A percentile compares a stretch with the other conserved stretches of the same genome.
These are phyloP conservation scores for Lobophora halterata DNA, from an alignment of 2,888 invertebrate genomes.

Conservation along the genomic window DNA sequence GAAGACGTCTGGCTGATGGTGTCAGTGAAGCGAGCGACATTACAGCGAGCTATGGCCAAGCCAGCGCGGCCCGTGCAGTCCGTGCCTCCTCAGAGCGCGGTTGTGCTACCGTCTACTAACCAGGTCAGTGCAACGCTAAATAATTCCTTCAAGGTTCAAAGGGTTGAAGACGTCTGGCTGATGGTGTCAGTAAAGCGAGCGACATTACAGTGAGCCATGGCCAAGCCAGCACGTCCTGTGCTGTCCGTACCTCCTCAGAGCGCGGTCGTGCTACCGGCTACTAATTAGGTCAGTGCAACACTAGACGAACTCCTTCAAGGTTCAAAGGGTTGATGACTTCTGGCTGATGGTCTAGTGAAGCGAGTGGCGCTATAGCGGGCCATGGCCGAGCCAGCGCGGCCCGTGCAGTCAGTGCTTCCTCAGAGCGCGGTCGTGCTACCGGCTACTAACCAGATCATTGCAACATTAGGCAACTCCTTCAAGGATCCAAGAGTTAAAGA, in stretches of 20 bases:
- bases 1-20: constrained; percentile 97
- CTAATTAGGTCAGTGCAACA: constrained; percentile 51
- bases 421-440: constrained; percentile 80
- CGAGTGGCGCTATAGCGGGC: constrained; percentile 86
- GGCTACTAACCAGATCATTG: constrained; percentile 52
- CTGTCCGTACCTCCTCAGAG: constrained; percentile 91
- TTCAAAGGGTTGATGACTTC: constrained; percentile 96
- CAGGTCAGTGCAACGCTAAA: constrained; percentile 48
- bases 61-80: constrained; percentile 89
- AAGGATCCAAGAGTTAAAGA: constrained; percentile 95
- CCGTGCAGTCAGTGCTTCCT: constrained; percentile 90
- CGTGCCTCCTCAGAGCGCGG: constrained; percentile 88
- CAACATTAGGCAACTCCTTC: constrained; percentile 2
- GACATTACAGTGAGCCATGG: constrained; percentile 85
- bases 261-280: constrained; percentile 56
- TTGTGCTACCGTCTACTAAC: constrained; percentile 38
- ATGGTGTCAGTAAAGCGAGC: constrained; percentile 94
- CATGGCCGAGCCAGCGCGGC: constrained; percentile 85
- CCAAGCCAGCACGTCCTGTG: constrained; percentile 87
- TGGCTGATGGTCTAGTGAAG: constrained; percentile 94
- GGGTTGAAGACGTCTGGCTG: constrained; percentile 95
- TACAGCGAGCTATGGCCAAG: constrained; percentile 86
- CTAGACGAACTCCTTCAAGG: constrained; percentile 29
- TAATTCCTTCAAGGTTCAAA: constrained; percentile 80
- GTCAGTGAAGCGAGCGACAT: constrained; percentile 87